Evolutionary conservation across 1,140 invertebrate genomes (phyloP), one percentile per base, ranked within the genome.

Genomic region (Dinoponera quadriceps): DNA sequence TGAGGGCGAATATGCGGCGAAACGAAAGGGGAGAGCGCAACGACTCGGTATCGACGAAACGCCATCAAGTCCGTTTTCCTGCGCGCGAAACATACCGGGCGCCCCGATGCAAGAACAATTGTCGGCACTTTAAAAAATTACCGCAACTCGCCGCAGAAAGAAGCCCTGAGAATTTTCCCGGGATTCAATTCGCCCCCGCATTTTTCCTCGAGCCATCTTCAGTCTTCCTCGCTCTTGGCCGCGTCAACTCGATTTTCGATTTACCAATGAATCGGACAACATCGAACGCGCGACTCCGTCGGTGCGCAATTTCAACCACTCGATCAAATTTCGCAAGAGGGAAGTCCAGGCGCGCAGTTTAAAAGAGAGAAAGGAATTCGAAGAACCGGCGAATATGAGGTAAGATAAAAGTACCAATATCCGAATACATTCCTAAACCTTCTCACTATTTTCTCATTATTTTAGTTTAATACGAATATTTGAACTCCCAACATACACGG

Each of bases 171-270:
- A 57, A 69, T 69, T 44, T 78, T 14, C 33, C 38, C 38, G 38
- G 38, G 9, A 44, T 44, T 44, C 38, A 44, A 44, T 44, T 44
- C 38, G 38, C 38, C 9, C 14, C 14, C 63, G 16, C 63, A 57
- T 68, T 55, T 78, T 27, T 44, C 22, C 7, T 44, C 49, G 2
- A 69, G 20, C 49, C 14, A 57, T 27, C 72, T 55, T 25, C 14
- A 14, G 44, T 29, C 54, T 73, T 20, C 9, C 4, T n/a, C 29
- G 49, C 22, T 69, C 16, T 18, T 59, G 68, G 48, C 20, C 38
- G 22, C 51, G n/a, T 78, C 74, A 78, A 78, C 69, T 69, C 33
- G 49, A 78, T 78, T 68, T 29, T 68, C 65, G 75, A 59, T 69
- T 80, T 57, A 80, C 51, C 63, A 44, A 44, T 27, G 65, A 25